A percentile compares a stretch with the other conserved stretches of the same genome.
These are phyloP conservation scores for Oreochromis mossambicus DNA, from an alignment of 2,797 vertebrate genomes.

Conservation along the genomic window DNA sequence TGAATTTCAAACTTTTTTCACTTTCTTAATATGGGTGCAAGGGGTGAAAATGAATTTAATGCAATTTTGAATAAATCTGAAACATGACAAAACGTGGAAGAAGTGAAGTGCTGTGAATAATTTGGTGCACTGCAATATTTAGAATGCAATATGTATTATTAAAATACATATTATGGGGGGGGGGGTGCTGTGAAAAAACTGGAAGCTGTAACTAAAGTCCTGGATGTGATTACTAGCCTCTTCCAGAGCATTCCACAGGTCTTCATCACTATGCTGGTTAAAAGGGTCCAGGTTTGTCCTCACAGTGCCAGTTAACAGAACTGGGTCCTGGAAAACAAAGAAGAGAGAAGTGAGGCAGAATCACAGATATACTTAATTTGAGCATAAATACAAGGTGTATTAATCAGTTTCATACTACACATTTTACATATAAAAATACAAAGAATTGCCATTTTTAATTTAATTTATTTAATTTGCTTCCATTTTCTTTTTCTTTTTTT, in stretches of 20 bases:
- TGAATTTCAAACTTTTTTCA: not conserved
- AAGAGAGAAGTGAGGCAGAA: not conserved
- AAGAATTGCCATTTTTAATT: not conserved
- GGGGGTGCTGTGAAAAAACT: not conserved
- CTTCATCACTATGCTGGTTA: slow-evolving; percentile 80
- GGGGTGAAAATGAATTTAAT: not conserved
- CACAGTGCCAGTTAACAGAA: slow-evolving; percentile 88
- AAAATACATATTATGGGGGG: not conserved
- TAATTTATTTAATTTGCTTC: not conserved
- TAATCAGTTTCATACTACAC: not conserved
- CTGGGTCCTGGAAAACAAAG: slow-evolving; percentile 79
- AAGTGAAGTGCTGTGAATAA: not conserved
- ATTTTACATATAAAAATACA: not conserved
- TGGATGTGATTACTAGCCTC: slow-evolving; percentile 70
- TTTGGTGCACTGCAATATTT: not conserved
- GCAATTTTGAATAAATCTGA: not conserved
- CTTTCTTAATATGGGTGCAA: not conserved
- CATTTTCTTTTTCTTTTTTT: not conserved
- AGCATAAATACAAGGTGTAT: not conserved
- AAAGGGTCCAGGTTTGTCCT: slow-evolving; percentile 93
- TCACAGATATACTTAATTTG: not conserved
- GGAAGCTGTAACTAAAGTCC: not conserved
- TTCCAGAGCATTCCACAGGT: slow-evolving; percentile 86
- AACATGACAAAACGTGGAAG: not conserved
- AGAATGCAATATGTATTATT: not conserved